Evolutionary conservation across 1,140 invertebrate species (phyloP).

Genomic region (roundworm (Caenorhabditis elegans)): WBcel235 BX284603.4:4031501-4032000

Average conservation of each 20-base stretch:
- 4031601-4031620: conserved; percentile 74
- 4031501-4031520: conserved; percentile 75
- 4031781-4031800: too few species aligned
- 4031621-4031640: conserved; percentile 72
- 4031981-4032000: conserved; percentile 77
- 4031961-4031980: conserved; percentile 76
- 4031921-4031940: conserved; percentile 76
- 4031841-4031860: too few species aligned
- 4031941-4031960: conserved; percentile 79
- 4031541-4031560: conserved; percentile 85
- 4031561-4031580: conserved; percentile 58
- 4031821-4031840: too few species aligned
- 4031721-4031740: too few species aligned
- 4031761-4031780: too few species aligned
- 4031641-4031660: background rate
- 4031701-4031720: too few species aligned
- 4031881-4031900: background rate
- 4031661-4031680: background rate
- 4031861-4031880: too few species aligned
- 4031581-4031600: conserved; percentile 73
- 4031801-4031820: too few species aligned
- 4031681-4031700: too few species aligned
- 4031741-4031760: too few species aligned
- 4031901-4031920: conserved; percentile 71
- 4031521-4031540: conserved; percentile 89